Conservation (phyloP, 2,113 vertebrate species). For the Hiodon tergisus region DNA sequence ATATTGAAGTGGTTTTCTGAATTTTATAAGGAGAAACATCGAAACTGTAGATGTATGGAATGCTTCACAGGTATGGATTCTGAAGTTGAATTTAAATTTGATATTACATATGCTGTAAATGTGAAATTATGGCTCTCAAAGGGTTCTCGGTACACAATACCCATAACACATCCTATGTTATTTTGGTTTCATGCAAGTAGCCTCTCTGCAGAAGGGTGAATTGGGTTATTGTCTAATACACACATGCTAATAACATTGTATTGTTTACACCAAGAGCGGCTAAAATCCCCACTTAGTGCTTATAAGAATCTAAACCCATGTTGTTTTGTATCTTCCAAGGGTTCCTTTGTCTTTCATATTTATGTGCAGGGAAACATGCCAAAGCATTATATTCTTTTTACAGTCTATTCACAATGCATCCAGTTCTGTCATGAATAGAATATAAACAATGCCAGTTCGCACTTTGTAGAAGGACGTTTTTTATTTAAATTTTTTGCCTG, state of each 20-base stretch:
- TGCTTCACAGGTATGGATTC: background rate
- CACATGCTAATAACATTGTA: constrained; percentile 14
- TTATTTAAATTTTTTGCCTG: too few relatives aligned
- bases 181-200: constrained; percentile 1
- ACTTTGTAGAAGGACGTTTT: too few relatives aligned
- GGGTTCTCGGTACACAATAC: background rate
- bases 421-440: too few relatives aligned
- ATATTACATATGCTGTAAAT: background rate
- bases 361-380: background rate
- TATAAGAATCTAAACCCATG: background rate
- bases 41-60: background rate
- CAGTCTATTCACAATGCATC: too few relatives aligned
- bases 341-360: constrained; percentile 6
- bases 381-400: too few relatives aligned
- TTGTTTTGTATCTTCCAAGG: background rate
- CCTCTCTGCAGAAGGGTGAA: background rate
- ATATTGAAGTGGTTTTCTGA: background rate
- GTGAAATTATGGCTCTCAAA: constrained; percentile 5
- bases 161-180: background rate
- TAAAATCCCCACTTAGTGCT: constrained; percentile 7
- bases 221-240: background rate
- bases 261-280: background rate
- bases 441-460: too few relatives aligned
- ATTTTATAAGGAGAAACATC: background rate
- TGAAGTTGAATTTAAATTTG: background rate